phyloP scores from a whole-genome alignment of 2,797 vertebrate species.

The Alcedo atthis region DNA sequence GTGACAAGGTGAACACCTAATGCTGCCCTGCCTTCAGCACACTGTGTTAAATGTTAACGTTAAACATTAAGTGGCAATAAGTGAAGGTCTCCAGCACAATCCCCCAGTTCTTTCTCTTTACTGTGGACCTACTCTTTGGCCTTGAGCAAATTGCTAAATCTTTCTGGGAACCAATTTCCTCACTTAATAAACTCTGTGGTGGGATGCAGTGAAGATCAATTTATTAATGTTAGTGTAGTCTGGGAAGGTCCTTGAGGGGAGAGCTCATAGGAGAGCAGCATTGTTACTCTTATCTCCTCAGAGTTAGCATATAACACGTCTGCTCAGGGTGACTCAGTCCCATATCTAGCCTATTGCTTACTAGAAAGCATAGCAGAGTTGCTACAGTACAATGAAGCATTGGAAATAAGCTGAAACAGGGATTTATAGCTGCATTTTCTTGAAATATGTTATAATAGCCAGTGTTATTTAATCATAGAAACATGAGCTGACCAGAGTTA shows the following conservation, averaged over 20 bases:
- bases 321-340: neutral
- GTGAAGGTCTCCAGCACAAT: neutral
- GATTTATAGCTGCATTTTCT: slow-evolving; percentile 52
- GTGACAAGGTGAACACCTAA: neutral
- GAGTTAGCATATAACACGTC: neutral
- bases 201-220: neutral
- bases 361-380: neutral
- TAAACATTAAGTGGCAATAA: neutral
- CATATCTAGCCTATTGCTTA: neutral
- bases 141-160: slow-evolving; percentile 25
- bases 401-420: neutral
- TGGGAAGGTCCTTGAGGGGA: slow-evolving; percentile 16
- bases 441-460: slow-evolving; percentile 16
- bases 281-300: slow-evolving; percentile 34
- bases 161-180: slow-evolving; percentile 34
- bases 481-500: slow-evolving; percentile 45
- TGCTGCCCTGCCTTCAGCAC: neutral
- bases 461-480: slow-evolving; percentile 54
- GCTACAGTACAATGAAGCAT: neutral
- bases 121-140: neutral
- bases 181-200: neutral
- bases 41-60: neutral
- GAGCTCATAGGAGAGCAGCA: neutral
- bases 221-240: neutral
- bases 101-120: neutral